Percentiles rank a stretch among this genome's conserved stretches.
These are phyloP conservation scores for Morpho achilles DNA, from an alignment of 2,888 invertebrate genomes.

Conservation along the genomic window DNA sequence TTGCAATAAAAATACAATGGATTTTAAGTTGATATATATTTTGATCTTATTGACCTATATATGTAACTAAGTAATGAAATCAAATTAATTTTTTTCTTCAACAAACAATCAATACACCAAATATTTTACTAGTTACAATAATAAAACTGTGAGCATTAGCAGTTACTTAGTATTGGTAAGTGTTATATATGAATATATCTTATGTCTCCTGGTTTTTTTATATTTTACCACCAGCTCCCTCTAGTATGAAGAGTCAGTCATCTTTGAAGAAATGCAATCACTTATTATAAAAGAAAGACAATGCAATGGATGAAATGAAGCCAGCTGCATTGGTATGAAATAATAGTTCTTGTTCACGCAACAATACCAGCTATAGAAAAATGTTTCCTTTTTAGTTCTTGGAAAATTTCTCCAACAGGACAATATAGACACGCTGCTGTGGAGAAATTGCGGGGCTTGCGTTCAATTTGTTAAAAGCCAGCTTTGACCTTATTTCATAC, in stretches of 20 bases:
- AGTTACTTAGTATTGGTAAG: too few relatives aligned
- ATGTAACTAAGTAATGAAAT: too few relatives aligned
- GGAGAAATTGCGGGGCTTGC: conserved; percentile 32
- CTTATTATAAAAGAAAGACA: conserved; percentile 11
- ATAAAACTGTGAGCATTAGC: too few relatives aligned
- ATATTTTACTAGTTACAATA: too few relatives aligned
- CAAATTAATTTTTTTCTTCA: too few relatives aligned
- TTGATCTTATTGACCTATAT: too few relatives aligned
- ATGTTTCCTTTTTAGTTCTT: conserved; percentile 16
- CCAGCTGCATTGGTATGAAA: conserved; percentile 13
- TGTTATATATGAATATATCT: too few relatives aligned
- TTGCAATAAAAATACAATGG: too few relatives aligned
- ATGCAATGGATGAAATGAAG: conserved; percentile 13
- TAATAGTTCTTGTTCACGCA: conserved; percentile 15
- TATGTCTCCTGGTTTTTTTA: too few relatives aligned
- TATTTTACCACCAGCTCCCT: too few relatives aligned
- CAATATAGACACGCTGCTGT: conserved; percentile 13
- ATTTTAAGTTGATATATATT: too few relatives aligned
- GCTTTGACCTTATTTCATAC: conserved; percentile 47
- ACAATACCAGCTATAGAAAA: conserved; percentile 14
- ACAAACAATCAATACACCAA: too few relatives aligned
- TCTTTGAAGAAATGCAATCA: conserved; percentile 3
- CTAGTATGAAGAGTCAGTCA: background rate
- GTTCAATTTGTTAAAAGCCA: conserved; percentile 51
- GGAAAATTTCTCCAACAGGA: conserved; percentile 15